A percentile compares a stretch with the other conserved stretches of the same genome.
Evolutionary conservation across 2,797 vertebrate genomes (phyloP).

Genomic region (Parauchenoglanis punctatus): DNA sequence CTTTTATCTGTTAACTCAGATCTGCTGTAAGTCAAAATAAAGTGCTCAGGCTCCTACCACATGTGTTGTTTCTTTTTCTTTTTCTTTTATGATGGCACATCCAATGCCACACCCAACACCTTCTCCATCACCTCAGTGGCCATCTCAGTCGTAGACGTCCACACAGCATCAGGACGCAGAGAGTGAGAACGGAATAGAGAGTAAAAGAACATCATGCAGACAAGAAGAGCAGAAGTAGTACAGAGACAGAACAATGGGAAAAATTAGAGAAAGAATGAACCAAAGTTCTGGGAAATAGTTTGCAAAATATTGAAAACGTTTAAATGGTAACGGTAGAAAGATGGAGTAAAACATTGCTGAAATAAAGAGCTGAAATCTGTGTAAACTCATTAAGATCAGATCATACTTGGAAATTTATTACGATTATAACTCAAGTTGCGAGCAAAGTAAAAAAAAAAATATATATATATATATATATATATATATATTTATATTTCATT

Average conservation of each 20-base stretch:
- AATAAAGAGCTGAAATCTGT: too few species aligned
- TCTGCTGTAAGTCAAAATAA: not conserved
- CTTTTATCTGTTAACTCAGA: not conserved
- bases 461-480: too few species aligned
- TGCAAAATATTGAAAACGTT: not conserved
- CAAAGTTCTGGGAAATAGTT: not conserved
- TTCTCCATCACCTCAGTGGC: conserved; percentile 54
- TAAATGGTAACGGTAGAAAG: too few species aligned
- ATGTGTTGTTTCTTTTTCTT: not conserved
- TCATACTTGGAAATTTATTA: not conserved
- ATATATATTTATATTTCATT: too few species aligned
- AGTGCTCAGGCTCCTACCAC: not conserved
- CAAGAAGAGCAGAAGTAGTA: conserved; percentile 10
- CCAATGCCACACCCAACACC: conserved; percentile 52
- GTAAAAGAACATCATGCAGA: conserved; percentile 32
- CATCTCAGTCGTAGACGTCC: conserved; percentile 43
- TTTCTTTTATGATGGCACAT: conserved; percentile 7
- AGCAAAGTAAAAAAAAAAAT: too few species aligned
- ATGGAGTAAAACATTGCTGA: too few species aligned
- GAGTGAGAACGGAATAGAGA: conserved; percentile 33
- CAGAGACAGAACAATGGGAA: not conserved
- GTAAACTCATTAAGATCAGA: too few species aligned
- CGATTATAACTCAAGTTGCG: not conserved
- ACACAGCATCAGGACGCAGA: conserved; percentile 25
- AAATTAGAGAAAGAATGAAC: not conserved